phyloP scores from a whole-genome alignment of 2,888 invertebrate species.

The Stenoptilia bipunctidactyla region DNA sequence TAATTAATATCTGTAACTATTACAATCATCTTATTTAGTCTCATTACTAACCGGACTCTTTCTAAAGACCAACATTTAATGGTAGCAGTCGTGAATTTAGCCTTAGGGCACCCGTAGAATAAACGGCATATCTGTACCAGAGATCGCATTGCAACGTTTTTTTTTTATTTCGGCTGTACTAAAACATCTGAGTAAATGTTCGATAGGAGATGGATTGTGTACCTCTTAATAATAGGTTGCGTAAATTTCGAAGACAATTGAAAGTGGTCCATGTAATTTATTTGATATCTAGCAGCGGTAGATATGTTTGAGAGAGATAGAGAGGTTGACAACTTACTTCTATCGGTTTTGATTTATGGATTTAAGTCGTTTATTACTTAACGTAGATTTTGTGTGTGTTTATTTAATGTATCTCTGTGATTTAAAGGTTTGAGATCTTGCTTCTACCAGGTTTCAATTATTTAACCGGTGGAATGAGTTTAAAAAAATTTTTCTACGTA shows the following conservation, averaged over 20 bases:
- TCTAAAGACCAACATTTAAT: no score
- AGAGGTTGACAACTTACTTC: no score
- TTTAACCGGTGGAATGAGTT: no score
- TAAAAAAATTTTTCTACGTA: no score
- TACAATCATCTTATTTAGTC: conserved; percentile 20
- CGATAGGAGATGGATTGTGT: conserved; percentile 40
- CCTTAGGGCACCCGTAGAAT: conserved; percentile 40
- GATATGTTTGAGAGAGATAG: neutral
- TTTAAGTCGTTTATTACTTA: no score
- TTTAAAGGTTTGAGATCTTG: no score
- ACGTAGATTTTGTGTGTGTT: neutral
- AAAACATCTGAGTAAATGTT: conserved; percentile 45
- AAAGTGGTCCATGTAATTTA: conserved; percentile 30
- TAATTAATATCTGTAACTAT: no score
- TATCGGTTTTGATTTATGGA: no score
- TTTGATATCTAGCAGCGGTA: conserved; percentile 15
- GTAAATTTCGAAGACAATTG: conserved; percentile 30
- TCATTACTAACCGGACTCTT: conserved; percentile 22
- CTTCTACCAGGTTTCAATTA: no score
- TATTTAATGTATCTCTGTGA: no score
- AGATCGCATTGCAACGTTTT: conserved; percentile 25
- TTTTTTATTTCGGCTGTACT: conserved; percentile 34
- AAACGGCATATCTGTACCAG: conserved; percentile 29
- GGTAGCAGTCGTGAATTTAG: conserved; percentile 11
- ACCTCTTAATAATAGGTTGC: conserved; percentile 46